Evolutionary conservation across 2,113 vertebrate species (phyloP), one percentile per base, ranked within the genome.

Genomic region (Lasiurus borealis): DNA sequence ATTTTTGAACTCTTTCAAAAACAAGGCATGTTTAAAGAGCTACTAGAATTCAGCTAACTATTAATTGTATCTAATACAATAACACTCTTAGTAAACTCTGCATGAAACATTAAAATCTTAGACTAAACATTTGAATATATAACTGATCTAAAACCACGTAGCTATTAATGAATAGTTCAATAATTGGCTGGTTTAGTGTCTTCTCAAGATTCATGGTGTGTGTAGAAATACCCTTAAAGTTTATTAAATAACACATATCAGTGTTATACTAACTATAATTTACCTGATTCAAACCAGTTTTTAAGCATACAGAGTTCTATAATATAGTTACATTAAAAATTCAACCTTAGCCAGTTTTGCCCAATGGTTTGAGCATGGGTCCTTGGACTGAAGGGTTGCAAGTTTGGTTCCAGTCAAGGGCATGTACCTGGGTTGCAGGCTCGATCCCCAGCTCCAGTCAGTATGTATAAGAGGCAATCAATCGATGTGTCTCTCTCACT

Each of bases 1-100:
- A 54, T 93, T 85, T 13, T 89, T 1, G 66, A 44, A 66, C 80
- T 84, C 36, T 94, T 92, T 93, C 21, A 90, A 92, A 87, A 73
- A 31, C 36, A 93, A n/a, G 76, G 25, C 78, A n/a, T 8, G 44
- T 40, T 94, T 5, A 4, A 85, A 66, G 31, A 78, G 76, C 34
- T 86, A 50, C 85, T 92, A 92, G 71, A 77, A 85, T 77, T 88
- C 23, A 73, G 31, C 23, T 73, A 83, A 62, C 68, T 75, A 52
- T 76, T 84, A 16, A 81, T 78, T 88, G 19, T 15, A 44, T 69
- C 21, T 59, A 75, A 50, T 16, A 85, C n/a, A 59, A n/a, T 18
- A 88, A 84, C 69, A 81, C 10, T 83, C 36, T 93, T 81, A n/a
- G 40, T 86, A 76, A 94, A 68, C 12, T 36, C 23, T 93, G 69